phyloP scores from a whole-genome alignment of 92 coral and sea anemone genomes.

The Epizoanthus ramosus region DNA sequence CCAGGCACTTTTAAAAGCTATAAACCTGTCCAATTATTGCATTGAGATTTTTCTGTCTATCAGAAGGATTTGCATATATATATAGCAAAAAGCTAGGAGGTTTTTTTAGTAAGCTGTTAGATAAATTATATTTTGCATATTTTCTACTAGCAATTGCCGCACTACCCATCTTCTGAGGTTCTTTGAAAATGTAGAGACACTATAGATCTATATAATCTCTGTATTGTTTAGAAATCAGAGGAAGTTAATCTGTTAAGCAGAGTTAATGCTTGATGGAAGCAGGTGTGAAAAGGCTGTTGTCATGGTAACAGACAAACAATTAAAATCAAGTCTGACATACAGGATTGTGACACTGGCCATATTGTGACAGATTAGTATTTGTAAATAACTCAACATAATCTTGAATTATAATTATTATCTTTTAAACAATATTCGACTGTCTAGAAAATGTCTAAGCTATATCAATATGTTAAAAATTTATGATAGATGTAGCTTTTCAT shows the following conservation, averaged over 20 bases:
- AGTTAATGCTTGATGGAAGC: neutral
- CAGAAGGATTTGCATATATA: neutral
- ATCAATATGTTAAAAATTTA: too few relatives aligned
- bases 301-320: slow-evolving; percentile 6
- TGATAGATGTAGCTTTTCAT: too few relatives aligned
- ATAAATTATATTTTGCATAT: too few relatives aligned
- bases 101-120: neutral
- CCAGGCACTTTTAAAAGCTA: too few relatives aligned
- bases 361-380: too few relatives aligned
- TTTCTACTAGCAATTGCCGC: too few relatives aligned
- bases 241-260: neutral
- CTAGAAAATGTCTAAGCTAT: too few relatives aligned
- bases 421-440: too few relatives aligned
- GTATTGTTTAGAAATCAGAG: neutral
- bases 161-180: neutral
- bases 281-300: neutral
- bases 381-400: too few relatives aligned
- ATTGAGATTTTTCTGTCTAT: neutral
- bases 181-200: neutral
- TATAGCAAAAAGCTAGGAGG: neutral
- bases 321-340: neutral
- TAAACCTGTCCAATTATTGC: neutral
- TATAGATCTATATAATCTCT: neutral
- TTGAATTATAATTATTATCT: too few relatives aligned
- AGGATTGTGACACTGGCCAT: neutral